Evolutionary conservation across 2,113 vertebrate genomes (phyloP).

Genomic region (Anguilla japonica): DNA sequence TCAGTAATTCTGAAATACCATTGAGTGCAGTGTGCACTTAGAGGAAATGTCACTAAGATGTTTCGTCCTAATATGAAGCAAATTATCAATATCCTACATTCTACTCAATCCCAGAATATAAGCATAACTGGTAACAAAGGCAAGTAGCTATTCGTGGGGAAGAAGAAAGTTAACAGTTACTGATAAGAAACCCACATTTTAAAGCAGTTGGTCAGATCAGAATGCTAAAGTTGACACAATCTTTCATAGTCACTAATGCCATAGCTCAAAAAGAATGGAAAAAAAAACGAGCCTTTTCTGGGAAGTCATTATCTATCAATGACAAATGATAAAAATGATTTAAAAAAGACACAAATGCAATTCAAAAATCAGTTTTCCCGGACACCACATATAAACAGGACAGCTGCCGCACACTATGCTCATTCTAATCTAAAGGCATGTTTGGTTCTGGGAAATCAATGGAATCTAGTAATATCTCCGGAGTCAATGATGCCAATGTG

Average conservation of each 20-base stretch:
- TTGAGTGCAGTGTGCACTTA: no score
- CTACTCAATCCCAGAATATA: background rate
- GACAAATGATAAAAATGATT: background rate
- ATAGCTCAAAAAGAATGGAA: background rate
- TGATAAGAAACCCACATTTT: background rate
- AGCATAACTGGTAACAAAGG: background rate
- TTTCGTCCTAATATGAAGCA: no score
- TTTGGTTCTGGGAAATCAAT: background rate
- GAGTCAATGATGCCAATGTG: background rate
- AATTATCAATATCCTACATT: background rate
- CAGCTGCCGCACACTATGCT: background rate
- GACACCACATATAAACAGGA: background rate
- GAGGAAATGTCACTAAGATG: no score
- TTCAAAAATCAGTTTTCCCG: background rate
- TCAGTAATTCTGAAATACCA: background rate
- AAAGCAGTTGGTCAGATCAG: background rate
- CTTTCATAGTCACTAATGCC: background rate
- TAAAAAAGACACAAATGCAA: background rate
- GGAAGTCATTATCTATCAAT: background rate
- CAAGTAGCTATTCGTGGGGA: background rate
- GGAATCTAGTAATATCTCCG: background rate
- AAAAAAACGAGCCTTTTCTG: background rate
- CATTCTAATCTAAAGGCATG: background rate
- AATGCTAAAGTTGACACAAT: background rate
- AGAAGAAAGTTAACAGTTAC: background rate